Conservation (phyloP, 2,888 invertebrate genomes). For the Poecilus cupreus region DNA sequence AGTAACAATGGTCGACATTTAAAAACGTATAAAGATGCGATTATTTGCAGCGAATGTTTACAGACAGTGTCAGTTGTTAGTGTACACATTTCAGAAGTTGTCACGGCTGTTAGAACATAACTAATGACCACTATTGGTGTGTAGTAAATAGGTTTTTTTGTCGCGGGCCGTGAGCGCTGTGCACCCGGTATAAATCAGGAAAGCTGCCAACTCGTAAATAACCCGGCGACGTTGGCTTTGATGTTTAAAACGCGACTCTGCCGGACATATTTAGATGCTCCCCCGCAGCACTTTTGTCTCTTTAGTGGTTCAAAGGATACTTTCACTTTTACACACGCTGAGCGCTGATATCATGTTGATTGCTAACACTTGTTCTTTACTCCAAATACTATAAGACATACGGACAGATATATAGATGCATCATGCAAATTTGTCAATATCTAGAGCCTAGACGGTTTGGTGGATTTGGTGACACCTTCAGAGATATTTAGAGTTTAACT, state of each 20-base stretch:
- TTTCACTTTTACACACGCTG: slow-evolving; percentile 4
- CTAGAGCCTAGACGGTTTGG: no score
- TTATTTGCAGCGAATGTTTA: slow-evolving; percentile 54
- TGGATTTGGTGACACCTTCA: no score
- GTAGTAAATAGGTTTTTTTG: slow-evolving; percentile 58
- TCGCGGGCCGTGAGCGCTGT: slow-evolving; percentile 27
- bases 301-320: slow-evolving; percentile 21
- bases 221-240: slow-evolving; percentile 50
- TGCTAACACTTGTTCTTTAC: slow-evolving; percentile 1
- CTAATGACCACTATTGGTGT: slow-evolving; percentile 59
- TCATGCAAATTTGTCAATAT: no score
- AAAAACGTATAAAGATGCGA: slow-evolving; percentile 25
- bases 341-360: background rate
- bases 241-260: slow-evolving; percentile 43
- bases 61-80: slow-evolving; percentile 57
- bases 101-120: slow-evolving; percentile 60
- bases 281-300: slow-evolving; percentile 50
- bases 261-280: slow-evolving; percentile 56
- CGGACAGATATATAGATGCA: no score
- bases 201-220: slow-evolving; percentile 59
- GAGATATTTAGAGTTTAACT: no score
- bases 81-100: slow-evolving; percentile 58
- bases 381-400: background rate
- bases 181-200: slow-evolving; percentile 59
- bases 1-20: slow-evolving; percentile 8